phyloP scores from a whole-genome alignment of 2,797 vertebrate species.

The Streptopelia turtur region DNA sequence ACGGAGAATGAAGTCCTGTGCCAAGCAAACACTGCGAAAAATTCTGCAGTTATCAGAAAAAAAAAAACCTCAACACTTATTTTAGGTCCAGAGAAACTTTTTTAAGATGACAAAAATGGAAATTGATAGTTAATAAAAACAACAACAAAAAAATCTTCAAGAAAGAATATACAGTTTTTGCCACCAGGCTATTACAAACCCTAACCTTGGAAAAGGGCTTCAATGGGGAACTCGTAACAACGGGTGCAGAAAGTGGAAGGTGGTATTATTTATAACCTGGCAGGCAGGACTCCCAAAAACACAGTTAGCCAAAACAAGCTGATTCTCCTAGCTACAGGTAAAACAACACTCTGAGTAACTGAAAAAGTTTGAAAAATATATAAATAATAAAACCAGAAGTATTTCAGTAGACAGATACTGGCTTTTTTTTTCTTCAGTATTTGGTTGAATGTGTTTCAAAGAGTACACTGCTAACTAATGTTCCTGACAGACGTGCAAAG shows the following conservation, averaged over 20 bases:
- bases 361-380: conserved; percentile 38
- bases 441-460: conserved; percentile 60
- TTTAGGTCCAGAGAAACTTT: neutral
- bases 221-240: conserved; percentile 12
- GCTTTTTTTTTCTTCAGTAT: conserved; percentile 56
- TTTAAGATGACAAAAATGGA: neutral
- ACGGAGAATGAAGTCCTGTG: neutral
- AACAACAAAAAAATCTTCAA: neutral
- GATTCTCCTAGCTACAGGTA: conserved; percentile 63
- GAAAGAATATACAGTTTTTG: neutral
- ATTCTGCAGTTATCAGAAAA: neutral
- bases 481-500: conserved; percentile 51
- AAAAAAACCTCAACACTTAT: neutral
- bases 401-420: conserved; percentile 49
- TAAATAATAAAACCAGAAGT: conserved; percentile 26
- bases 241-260: conserved; percentile 34
- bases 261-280: conserved; percentile 67
- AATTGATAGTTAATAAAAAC: neutral
- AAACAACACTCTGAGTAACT: conserved; percentile 66
- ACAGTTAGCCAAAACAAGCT: conserved; percentile 44
- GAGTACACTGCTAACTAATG: conserved; percentile 46
- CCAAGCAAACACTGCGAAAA: neutral
- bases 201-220: neutral
- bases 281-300: conserved; percentile 45
- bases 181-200: neutral